Evolutionary conservation across 2,888 invertebrate species (phyloP), one percentile per base, ranked within the genome.

Genomic region (Rhingia campestris): DNA sequence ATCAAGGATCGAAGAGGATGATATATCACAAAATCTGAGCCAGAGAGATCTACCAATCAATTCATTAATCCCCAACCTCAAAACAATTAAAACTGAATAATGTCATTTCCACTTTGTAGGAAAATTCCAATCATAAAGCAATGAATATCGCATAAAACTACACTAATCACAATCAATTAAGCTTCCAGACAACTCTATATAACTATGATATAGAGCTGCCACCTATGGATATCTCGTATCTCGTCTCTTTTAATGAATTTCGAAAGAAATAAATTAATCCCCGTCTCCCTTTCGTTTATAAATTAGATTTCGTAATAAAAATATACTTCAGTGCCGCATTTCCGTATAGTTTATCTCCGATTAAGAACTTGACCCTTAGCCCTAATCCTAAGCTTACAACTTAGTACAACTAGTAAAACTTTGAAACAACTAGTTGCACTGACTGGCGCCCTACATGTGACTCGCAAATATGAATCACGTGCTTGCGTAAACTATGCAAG

Each of bases 381-480:
- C 22, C 1, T 22, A 22, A 22, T 22, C 22, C 22, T 22, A 22
- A 22, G 22, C n/a, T n/a, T 22, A 22, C 2, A 22, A 22, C 32
- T 9, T 12, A 39, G 32, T n/a, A 6, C 47, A 4, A 47, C 37
- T 33, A 72, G 30, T 47, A 30, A 1, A 4, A 10, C 22, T 49
- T 9, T 6, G 4, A 14, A 61, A 59, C 30, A 10, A 43, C 6
- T 22, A 33, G 22, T 30, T 6, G 47, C 32, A 53, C 14, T 14
- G 9, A 51, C 39, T 75, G 70, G 70, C 64, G 69, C 76, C 81
- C 70, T 61, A 56, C 54, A 22, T 47, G 9, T 33, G 47, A 5
- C 59, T 22, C 2, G 22, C 1, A 1, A 22, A 58, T 47, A 10
- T 51, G 43, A 72, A 45, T 81, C 81, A 81, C 72, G 54, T 72